These are phyloP conservation scores for Sebastes trivittatus DNA, from an alignment of 2,797 vertebrate genomes.

Conservation along the genomic window DNA sequence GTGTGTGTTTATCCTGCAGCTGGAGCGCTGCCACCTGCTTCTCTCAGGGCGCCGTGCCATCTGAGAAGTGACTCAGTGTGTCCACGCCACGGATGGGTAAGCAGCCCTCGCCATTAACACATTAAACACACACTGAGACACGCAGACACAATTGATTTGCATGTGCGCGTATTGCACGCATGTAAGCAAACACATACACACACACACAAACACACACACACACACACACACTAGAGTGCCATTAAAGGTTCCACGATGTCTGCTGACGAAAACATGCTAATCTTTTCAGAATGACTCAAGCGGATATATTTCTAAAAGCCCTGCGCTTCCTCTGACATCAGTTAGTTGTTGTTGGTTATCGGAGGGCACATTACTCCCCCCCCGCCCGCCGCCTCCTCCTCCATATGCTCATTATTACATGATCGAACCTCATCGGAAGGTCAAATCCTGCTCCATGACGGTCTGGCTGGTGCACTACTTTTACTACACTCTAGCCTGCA, in stretches of 20 bases:
- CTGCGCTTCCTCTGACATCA: conserved; percentile 61
- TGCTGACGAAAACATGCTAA: conserved; percentile 36
- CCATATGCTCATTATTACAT: not conserved
- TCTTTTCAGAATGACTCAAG: conserved; percentile 66
- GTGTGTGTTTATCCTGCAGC: not conserved
- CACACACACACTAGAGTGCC: conserved; percentile 21
- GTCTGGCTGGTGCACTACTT: not conserved
- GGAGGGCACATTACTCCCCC: not conserved
- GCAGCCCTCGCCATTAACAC: conserved; percentile 74
- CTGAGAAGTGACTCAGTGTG: conserved; percentile 73
- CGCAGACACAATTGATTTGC: conserved; percentile 57
- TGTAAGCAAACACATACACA: not conserved
- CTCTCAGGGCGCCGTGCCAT: conserved; percentile 53
- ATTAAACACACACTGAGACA: conserved; percentile 74
- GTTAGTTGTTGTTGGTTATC: conserved; percentile 4
- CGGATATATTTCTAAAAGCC: conserved; percentile 38
- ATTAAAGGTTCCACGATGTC: conserved; percentile 75
- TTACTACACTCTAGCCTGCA: not conserved
- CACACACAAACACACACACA: no score
- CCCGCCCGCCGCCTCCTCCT: not conserved
- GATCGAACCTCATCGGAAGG: not conserved
- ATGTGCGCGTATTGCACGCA: conserved; percentile 33
- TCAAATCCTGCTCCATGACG: not conserved
- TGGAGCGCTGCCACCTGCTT: conserved; percentile 62
- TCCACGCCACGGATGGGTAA: conserved; percentile 65